Evolutionary conservation across 1,140 invertebrate genomes (phyloP), one percentile per base, ranked within the genome.

Genomic region (Chrysopa pallens): DNA sequence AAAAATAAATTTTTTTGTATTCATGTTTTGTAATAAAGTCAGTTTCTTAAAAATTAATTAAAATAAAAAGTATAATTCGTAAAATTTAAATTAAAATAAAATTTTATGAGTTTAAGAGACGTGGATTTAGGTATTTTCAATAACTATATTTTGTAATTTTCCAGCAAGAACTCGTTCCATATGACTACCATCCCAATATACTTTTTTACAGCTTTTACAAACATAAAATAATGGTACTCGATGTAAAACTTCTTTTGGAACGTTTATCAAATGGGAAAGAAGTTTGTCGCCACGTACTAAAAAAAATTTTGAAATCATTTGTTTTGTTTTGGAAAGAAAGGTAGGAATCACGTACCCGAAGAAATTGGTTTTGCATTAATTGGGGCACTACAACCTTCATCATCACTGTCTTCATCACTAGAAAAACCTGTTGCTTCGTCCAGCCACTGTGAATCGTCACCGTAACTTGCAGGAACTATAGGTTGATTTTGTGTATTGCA

Each of bases 111-210:
- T 23, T 23, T 23, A 3, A 2, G 17, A 23, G 17, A 23, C 17
- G 17, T 23, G 17, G 5, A 23, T 23, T 23, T 23, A 23, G 17
- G 17, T 23, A 23, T 23, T 23, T 23, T 23, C 17, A 23, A 23
- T 23, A 23, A 62, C 56, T 42, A 68, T 52, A 40, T 59, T 56
- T 48, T 58, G 54, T 23, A 68, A 46, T 41, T 50, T 44, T 13
- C 55, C 54, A 28, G 52, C 52, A 1, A 72, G 43, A 4, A 65
- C 58, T 36, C 57, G 50, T 17, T 70, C 65, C 46, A 68, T 66
- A 50, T 76, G 72, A 1, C 57, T 61, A 1, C 74, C 75, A 46
- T 74, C 68, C 75, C 77, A 80, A 50, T 73, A 78, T 28, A 72
- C 57, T 49, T 78, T 73, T 1, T 78, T 78, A 56, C 78, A 80